These are phyloP conservation scores for Gymnocypris eckloni DNA, from an alignment of 2,797 vertebrate species.

Conservation along the genomic window DNA sequence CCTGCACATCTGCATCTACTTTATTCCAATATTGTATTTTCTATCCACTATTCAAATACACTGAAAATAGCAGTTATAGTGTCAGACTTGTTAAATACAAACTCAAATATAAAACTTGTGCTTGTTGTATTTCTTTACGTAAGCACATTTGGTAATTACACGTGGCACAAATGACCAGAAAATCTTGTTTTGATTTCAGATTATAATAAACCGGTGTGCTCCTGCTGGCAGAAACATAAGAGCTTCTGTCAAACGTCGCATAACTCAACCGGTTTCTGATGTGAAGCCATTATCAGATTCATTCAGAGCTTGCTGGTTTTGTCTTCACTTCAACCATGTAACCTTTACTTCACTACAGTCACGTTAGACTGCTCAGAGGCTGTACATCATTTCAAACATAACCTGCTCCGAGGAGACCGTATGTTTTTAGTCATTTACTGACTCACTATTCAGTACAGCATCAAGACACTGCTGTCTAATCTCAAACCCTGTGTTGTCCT, in stretches of 20 bases:
- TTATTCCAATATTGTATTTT: neutral
- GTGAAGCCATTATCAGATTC: too few species aligned
- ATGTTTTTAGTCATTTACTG: neutral
- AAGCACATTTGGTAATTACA: conserved; percentile 13
- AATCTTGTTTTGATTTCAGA: conserved; percentile 55
- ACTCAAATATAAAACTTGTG: neutral
- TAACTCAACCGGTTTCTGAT: conserved; percentile 4
- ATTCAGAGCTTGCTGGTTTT: neutral
- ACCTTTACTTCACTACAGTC: neutral
- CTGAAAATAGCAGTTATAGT: neutral
- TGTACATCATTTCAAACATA: neutral
- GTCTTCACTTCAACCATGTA: neutral
- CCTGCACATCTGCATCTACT: neutral
- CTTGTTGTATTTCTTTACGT: conserved; percentile 5
- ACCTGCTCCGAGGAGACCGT: neutral
- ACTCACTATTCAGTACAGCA: neutral
- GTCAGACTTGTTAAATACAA: neutral
- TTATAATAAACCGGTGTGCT: neutral
- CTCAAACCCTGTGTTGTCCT: neutral
- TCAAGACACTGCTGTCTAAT: neutral
- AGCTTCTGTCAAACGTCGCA: neutral
- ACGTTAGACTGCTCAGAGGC: neutral
- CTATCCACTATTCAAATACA: neutral
- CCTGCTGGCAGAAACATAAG: neutral
- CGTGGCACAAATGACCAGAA: conserved; percentile 51